Conservation (phyloP, 2,888 invertebrate genomes). For the Mayetiola destructor region DNA sequence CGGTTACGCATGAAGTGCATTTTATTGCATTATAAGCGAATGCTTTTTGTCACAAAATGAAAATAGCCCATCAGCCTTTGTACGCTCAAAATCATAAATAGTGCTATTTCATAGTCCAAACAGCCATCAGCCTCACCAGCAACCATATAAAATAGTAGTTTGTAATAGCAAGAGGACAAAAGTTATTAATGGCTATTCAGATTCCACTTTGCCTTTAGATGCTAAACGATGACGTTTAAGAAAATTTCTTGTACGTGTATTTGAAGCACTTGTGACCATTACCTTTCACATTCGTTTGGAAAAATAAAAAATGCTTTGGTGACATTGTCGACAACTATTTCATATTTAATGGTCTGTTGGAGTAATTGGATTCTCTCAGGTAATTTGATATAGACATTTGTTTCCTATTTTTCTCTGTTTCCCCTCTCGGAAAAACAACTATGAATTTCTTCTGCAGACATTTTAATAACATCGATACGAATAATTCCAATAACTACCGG, state of each 20-base stretch:
- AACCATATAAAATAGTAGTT: too few species aligned
- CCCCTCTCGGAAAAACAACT: neutral
- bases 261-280: too few species aligned
- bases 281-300: neutral
- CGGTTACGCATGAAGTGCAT: neutral
- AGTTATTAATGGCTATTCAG: conserved; percentile 10
- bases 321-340: neutral
- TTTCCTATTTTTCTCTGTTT: neutral
- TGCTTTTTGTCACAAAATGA: neutral
- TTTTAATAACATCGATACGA: too few species aligned
- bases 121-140: too few species aligned
- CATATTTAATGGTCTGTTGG: conserved; percentile 3
- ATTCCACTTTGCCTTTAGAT: neutral
- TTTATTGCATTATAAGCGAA: conserved; percentile 3
- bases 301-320: too few species aligned
- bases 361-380: neutral
- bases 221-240: neutral
- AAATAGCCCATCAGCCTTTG: neutral
- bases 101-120: too few species aligned
- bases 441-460: too few species aligned
- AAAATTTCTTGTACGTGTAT: neutral
- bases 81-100: too few species aligned
- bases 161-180: too few species aligned
- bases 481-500: too few species aligned
- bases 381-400: too few species aligned